Conservation (phyloP, 1,140 invertebrate species). For the Bombus sylvicola region DNA sequence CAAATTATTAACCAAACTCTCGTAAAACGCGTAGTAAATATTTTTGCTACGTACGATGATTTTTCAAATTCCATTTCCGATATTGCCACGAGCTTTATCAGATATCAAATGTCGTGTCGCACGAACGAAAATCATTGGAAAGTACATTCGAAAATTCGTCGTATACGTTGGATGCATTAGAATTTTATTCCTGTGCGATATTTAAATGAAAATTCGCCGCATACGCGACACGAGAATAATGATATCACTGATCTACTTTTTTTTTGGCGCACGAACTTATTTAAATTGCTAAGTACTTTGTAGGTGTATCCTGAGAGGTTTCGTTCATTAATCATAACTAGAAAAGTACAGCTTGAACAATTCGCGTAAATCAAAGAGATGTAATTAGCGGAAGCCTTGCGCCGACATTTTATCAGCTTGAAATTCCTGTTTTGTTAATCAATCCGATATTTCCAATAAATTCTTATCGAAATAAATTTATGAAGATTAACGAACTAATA, state of each 20-base stretch:
- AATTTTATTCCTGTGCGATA: background rate
- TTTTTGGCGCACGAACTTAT: slow-evolving; percentile 9
- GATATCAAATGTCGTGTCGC: too few relatives aligned
- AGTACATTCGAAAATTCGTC: too few relatives aligned
- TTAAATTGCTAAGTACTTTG: slow-evolving; percentile 14
- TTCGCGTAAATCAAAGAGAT: background rate
- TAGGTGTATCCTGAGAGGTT: slow-evolving; percentile 9
- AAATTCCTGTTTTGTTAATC: background rate
- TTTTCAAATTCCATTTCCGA: too few relatives aligned
- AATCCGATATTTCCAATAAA: too few relatives aligned
- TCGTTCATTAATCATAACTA: slow-evolving; percentile 13
- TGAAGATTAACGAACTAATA: too few relatives aligned
- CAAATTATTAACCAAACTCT: too few relatives aligned
- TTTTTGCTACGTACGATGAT: too few relatives aligned
- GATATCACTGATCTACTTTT: background rate
- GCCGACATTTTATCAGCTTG: background rate
- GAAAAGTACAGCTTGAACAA: background rate
- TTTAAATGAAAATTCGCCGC: background rate
- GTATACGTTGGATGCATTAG: too few relatives aligned
- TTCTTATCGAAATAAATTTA: too few relatives aligned
- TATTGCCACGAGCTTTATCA: too few relatives aligned
- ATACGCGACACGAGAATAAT: background rate
- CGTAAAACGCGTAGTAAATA: too few relatives aligned
- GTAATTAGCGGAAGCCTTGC: background rate
- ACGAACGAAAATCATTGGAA: too few relatives aligned